Conservation (phyloP, 2,797 vertebrate species). For the Sus cebifrons region DNA sequence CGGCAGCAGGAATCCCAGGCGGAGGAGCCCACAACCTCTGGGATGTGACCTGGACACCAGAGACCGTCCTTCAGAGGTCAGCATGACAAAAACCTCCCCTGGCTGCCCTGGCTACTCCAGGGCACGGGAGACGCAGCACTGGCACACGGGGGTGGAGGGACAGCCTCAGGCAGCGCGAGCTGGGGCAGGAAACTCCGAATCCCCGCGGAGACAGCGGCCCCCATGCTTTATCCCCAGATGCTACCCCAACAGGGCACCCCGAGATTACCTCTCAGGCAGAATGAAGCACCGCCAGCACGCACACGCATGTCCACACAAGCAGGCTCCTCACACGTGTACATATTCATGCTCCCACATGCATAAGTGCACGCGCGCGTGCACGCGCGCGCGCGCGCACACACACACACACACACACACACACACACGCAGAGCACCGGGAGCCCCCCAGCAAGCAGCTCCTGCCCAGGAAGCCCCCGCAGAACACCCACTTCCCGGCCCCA, state of each 20-base stretch:
- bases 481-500: too few species aligned
- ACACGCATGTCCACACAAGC: too few species aligned
- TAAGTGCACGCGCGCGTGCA: fast-evolving
- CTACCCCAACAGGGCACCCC: fast-evolving
- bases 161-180: not conserved
- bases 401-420: too few species aligned
- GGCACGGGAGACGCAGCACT: fast-evolving
- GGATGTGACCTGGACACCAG: not conserved
- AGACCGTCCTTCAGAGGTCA: not conserved
- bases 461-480: not conserved
- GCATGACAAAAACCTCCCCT: not conserved
- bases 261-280: not conserved
- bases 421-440: fast-evolving
- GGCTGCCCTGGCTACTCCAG: not conserved
- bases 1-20: not conserved
- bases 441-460: not conserved
- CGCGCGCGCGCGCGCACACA: too few species aligned
- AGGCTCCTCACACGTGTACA: too few species aligned
- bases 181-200: too few species aligned
- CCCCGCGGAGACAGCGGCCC: not conserved
- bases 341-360: too few species aligned
- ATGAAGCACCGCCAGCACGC: fast-evolving
- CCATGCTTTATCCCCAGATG: fast-evolving
- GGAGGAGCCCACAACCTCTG: not conserved
- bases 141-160: fast-evolving